A percentile compares a stretch with the other conserved stretches of the same genome.
Evolutionary conservation across 2,888 invertebrate genomes (phyloP).

Genomic region (Thymelicus sylvestris): DNA sequence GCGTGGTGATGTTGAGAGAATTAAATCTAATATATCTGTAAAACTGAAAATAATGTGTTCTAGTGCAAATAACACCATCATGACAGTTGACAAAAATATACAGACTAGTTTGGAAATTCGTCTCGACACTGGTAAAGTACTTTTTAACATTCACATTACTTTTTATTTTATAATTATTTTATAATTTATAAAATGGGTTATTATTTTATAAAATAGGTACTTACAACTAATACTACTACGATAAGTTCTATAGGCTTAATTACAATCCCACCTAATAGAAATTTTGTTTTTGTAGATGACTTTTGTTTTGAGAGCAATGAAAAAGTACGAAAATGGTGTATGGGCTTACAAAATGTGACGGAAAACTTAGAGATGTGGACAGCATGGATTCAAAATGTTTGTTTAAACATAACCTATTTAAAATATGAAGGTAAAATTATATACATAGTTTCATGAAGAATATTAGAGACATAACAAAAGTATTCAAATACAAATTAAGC

Average conservation of each 20-base stretch:
- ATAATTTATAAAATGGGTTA: too few relatives aligned
- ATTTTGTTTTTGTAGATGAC: background rate
- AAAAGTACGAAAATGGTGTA: slow-evolving; percentile 60
- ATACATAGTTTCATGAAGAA: background rate
- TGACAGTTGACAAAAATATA: slow-evolving; percentile 10
- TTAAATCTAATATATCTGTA: background rate
- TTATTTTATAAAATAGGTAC: too few relatives aligned
- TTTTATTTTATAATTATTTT: too few relatives aligned
- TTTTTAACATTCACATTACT: too few relatives aligned
- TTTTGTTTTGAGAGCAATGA: background rate
- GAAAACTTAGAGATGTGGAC: slow-evolving; percentile 64
- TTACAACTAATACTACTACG: too few relatives aligned
- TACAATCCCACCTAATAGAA: too few relatives aligned
- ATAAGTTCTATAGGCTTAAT: too few relatives aligned
- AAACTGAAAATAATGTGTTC: background rate
- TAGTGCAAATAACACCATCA: background rate
- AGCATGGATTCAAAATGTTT: slow-evolving; percentile 61
- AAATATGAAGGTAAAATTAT: slow-evolving; percentile 48
- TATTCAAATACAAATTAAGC: background rate
- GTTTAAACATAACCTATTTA: slow-evolving; percentile 50
- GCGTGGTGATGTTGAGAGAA: slow-evolving; percentile 4
- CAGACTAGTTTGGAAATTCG: slow-evolving; percentile 8
- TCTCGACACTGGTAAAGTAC: background rate
- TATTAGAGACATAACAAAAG: background rate
- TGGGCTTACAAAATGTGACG: slow-evolving; percentile 59